Conservation (phyloP, 1,140 invertebrate species). For the Zeugodacus cucurbitae region DNA sequence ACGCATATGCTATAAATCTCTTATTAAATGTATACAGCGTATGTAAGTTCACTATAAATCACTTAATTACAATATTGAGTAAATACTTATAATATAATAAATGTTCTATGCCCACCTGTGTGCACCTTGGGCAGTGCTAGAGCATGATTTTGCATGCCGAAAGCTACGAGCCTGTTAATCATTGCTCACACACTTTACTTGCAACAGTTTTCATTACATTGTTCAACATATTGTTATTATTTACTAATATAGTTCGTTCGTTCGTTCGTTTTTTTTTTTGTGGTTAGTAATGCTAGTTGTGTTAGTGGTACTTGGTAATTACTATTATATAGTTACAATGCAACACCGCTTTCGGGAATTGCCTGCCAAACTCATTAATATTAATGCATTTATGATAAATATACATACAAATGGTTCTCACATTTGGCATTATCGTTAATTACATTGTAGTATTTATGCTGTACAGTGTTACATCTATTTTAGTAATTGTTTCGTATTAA, state of each 20-base stretch:
- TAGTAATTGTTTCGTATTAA: neutral
- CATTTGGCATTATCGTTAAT: neutral
- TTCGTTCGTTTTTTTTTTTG: neutral
- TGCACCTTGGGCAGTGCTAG: neutral
- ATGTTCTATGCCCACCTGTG: neutral
- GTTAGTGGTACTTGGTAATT: neutral
- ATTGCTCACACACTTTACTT: neutral
- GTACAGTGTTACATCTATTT: neutral
- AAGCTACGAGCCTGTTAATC: neutral
- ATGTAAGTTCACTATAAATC: neutral
- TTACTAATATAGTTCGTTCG: slow-evolving; percentile 3
- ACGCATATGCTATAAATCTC: neutral
- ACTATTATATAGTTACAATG: neutral
- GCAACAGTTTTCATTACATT: neutral
- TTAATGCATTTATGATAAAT: neutral
- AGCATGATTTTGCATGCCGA: neutral
- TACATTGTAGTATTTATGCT: neutral
- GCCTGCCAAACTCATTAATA: neutral
- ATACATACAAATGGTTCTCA: neutral
- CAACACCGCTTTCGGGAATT: neutral
- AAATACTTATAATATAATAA: neutral
- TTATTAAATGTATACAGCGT: neutral
- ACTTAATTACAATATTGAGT: neutral
- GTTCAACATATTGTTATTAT: neutral
- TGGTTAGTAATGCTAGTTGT: neutral